Conservation (phyloP, 2,888 invertebrate genomes). For the Synergus japonicus region DNA sequence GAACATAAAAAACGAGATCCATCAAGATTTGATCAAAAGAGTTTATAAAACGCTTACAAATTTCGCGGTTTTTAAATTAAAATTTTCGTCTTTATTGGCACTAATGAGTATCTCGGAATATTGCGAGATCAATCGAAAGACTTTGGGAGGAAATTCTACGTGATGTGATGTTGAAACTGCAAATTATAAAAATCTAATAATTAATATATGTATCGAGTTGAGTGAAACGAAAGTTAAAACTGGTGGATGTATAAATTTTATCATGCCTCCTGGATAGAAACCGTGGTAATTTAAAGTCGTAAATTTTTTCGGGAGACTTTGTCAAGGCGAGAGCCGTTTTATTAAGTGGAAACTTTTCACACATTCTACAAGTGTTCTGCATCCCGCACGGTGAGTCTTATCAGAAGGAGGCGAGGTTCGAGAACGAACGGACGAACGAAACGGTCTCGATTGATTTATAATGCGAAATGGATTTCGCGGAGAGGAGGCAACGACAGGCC, state of each 20-base stretch:
- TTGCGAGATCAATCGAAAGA: neutral
- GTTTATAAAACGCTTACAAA: too few relatives aligned
- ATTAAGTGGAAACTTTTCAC: conserved; percentile 25
- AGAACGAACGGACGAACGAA: conserved; percentile 47
- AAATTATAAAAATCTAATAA: neutral
- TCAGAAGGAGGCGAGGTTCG: conserved; percentile 62
- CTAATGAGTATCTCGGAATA: too few relatives aligned
- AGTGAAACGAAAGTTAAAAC: conserved; percentile 10
- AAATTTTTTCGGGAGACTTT: conserved; percentile 34
- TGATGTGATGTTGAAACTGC: neutral
- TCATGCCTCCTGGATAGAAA: conserved; percentile 27
- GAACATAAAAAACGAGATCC: too few relatives aligned
- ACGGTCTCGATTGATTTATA: conserved; percentile 69
- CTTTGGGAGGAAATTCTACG: neutral
- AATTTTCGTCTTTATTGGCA: too few relatives aligned
- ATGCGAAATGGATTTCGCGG: conserved; percentile 71
- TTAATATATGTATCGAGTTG: neutral
- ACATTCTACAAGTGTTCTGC: conserved; percentile 20
- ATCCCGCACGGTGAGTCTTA: conserved; percentile 55
- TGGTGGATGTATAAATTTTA: conserved; percentile 10
- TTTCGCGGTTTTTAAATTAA: too few relatives aligned
- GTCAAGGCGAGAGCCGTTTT: conserved; percentile 25
- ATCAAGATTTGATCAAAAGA: too few relatives aligned
- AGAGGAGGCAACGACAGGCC: conserved; percentile 66
- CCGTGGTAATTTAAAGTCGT: conserved; percentile 21